A percentile compares a stretch with the other conserved stretches of the same genome.
phyloP scores from a whole-genome alignment of 2,113 vertebrate species.

The Cervus canadensis region DNA sequence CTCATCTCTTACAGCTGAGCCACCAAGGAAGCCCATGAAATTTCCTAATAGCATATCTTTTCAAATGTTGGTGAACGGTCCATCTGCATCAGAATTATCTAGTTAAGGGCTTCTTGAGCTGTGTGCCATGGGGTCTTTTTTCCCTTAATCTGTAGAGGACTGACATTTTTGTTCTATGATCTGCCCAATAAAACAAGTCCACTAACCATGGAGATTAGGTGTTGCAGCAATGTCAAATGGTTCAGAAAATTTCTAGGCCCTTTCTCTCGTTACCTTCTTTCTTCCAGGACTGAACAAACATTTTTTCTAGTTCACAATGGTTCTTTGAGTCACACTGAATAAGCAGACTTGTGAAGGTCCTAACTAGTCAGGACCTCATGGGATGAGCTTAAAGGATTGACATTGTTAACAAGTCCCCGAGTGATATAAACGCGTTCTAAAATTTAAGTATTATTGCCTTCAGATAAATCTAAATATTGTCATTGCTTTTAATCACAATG shows the following conservation, averaged over 20 bases:
- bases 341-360: not conserved
- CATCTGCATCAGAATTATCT: not conserved
- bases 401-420: not conserved
- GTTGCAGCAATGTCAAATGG: not conserved
- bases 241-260: not conserved
- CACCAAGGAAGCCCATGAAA: not conserved
- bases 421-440: not conserved
- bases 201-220: not conserved
- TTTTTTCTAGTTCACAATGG: not conserved
- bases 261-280: not conserved
- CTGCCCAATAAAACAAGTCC: not conserved
- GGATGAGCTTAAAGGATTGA: not conserved
- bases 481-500: not conserved
- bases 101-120: not conserved
- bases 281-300: not conserved
- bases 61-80: not conserved
- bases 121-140: not conserved
- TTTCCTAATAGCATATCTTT: not conserved
- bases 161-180: not conserved
- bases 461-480: not conserved
- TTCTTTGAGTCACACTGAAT: not conserved
- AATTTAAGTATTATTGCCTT: not conserved
- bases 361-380: not conserved
- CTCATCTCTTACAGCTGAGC: not conserved
- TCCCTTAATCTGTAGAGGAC: not conserved